Conservation (phyloP, 1,140 invertebrate genomes). For the Drosophila nigrodunni region DNA sequence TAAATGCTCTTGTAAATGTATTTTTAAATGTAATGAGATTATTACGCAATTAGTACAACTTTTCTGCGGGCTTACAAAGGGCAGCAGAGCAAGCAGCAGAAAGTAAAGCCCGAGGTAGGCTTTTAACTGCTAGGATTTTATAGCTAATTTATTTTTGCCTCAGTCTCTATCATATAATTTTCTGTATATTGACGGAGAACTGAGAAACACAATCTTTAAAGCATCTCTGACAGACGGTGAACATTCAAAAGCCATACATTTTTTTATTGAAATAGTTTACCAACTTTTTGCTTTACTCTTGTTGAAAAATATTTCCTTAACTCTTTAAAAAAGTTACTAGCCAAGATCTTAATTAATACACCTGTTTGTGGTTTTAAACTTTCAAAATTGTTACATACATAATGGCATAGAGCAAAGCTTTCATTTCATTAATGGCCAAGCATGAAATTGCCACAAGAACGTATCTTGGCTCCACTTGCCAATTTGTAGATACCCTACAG, state of each 20-base stretch:
- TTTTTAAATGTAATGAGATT: conserved; percentile 83
- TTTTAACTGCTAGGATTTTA: conserved; percentile 76
- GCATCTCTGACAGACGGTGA: not conserved
- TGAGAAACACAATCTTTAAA: not conserved
- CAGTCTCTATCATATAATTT: conserved; percentile 31
- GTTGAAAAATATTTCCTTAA: no score
- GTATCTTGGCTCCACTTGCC: conserved; percentile 27
- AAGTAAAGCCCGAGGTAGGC: conserved; percentile 49
- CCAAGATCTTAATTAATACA: not conserved
- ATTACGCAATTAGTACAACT: conserved; percentile 79
- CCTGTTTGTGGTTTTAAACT: not conserved
- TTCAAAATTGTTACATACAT: not conserved
- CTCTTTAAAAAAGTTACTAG: not conserved
- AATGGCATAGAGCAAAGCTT: not conserved
- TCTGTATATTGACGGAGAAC: conserved; percentile 27
- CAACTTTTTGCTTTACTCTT: no score
- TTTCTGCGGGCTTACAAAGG: conserved; percentile 48
- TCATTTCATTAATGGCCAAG: conserved; percentile 5
- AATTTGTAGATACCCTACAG: no score
- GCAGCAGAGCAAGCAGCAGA: not conserved
- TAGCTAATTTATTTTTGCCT: conserved; percentile 73
- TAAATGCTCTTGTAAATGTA: conserved; percentile 82
- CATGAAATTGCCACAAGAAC: conserved; percentile 12
- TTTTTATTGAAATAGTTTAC: not conserved
- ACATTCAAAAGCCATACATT: not conserved